A percentile compares a stretch with the other conserved stretches of the same genome.
Conservation (phyloP, 2,888 invertebrate genomes). For the Hecatera dysodea region DNA sequence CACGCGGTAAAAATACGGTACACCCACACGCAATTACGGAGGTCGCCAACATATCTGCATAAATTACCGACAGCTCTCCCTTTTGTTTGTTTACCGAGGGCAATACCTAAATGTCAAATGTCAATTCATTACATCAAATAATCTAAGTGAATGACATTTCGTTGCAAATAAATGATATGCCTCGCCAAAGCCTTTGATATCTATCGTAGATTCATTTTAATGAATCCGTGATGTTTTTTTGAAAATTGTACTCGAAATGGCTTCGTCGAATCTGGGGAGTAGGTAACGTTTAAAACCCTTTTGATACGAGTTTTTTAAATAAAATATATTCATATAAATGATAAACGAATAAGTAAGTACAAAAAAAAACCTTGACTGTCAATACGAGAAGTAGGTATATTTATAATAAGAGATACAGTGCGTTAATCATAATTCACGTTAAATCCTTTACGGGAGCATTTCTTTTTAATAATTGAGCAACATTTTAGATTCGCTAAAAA, state of each 20-base stretch:
- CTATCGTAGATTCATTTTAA: not conserved
- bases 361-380: too few species aligned
- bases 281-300: too few species aligned
- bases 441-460: not conserved
- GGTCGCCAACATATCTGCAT: conserved; percentile 65
- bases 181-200: not conserved
- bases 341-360: too few species aligned
- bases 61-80: conserved; percentile 66
- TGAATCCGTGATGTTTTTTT: not conserved
- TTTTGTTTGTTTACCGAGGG: conserved; percentile 67
- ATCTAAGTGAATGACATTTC: conserved; percentile 10
- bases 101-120: conserved; percentile 44
- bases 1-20: conserved; percentile 48
- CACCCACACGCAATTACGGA: conserved; percentile 60
- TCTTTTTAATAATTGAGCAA: not conserved
- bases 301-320: too few species aligned
- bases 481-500: not conserved
- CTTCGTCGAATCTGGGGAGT: not conserved
- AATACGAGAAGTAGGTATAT: too few species aligned
- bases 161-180: not conserved
- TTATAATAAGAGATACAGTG: too few species aligned
- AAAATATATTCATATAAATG: too few species aligned
- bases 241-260: not conserved
- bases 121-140: conserved; percentile 31
- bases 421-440: too few species aligned